These are phyloP conservation scores for Cyclopterus lumpus DNA, from an alignment of 2,797 vertebrate genomes.

Conservation along the genomic window DNA sequence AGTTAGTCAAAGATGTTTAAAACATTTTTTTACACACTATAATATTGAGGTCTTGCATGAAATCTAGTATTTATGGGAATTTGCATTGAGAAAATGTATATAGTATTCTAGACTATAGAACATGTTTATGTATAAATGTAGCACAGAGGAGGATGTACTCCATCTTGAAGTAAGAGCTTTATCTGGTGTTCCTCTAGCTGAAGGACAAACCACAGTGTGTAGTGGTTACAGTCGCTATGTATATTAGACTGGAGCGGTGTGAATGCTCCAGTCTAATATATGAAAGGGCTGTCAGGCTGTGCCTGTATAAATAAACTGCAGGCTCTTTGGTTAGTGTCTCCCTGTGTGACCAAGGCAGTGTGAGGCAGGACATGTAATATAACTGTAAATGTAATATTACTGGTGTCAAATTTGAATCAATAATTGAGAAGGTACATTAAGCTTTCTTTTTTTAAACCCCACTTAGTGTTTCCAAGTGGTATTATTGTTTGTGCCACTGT, in stretches of 20 bases:
- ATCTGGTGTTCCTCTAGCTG: background rate
- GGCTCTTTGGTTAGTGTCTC: slow-evolving; percentile 37
- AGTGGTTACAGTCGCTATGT: slow-evolving; percentile 11
- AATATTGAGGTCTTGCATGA: background rate
- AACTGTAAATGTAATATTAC: background rate
- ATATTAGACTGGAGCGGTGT: background rate
- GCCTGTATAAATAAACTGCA: slow-evolving; percentile 80
- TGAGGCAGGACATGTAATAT: slow-evolving; percentile 49
- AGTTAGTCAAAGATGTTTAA: slow-evolving; percentile 45
- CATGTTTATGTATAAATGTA: background rate
- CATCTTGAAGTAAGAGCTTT: background rate
- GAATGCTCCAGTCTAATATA: slow-evolving; percentile 36
- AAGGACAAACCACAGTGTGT: background rate
- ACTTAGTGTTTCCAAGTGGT: no score
- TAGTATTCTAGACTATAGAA: background rate
- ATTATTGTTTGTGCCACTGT: no score
- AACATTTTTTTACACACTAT: background rate
- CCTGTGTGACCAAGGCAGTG: slow-evolving; percentile 30
- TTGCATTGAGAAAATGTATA: background rate
- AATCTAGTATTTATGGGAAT: background rate
- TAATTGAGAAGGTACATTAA: background rate
- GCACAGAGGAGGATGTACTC: background rate
- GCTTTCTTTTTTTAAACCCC: background rate
- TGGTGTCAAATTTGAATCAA: background rate
- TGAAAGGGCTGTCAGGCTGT: slow-evolving; percentile 47